Conservation (phyloP, 2,797 vertebrate genomes). For the Phataginus tetradactyla region DNA sequence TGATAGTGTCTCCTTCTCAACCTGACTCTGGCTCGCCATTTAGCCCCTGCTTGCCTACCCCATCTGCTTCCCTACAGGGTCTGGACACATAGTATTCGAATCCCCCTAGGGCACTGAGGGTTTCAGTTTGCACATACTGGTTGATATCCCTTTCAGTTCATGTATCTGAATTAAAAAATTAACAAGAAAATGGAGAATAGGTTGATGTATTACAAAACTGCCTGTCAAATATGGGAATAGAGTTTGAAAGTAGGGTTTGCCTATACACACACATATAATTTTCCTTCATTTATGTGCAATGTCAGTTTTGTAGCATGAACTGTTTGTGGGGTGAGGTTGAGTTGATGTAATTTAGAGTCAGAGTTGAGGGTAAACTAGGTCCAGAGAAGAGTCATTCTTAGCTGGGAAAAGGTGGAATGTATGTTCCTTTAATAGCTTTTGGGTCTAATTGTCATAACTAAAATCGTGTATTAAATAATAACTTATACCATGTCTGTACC, state of each 20-base stretch:
- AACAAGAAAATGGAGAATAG: background rate
- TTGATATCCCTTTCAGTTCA: background rate
- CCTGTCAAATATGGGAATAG: background rate
- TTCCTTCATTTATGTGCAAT: background rate
- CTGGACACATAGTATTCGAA: conserved; percentile 55
- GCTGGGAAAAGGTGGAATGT: background rate
- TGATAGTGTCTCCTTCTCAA: conserved; percentile 43
- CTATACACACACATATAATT: background rate
- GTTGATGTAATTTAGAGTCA: background rate
- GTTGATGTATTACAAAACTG: conserved; percentile 13
- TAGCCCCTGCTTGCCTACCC: background rate
- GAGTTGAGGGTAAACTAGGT: background rate
- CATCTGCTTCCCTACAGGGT: conserved; percentile 51
- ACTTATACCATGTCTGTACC: background rate
- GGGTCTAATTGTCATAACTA: background rate
- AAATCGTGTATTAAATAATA: conserved; percentile 44
- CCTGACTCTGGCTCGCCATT: conserved; percentile 45
- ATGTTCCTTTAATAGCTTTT: conserved; percentile 14
- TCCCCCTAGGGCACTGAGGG: background rate
- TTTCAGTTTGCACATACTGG: conserved; percentile 12
- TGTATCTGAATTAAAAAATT: conserved; percentile 33
- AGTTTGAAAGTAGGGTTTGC: conserved; percentile 32
- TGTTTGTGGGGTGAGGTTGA: background rate
- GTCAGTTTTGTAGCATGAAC: background rate
- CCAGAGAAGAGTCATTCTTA: background rate